phyloP scores from a whole-genome alignment of 2,888 invertebrate genomes.

The Morpho achilles region DNA sequence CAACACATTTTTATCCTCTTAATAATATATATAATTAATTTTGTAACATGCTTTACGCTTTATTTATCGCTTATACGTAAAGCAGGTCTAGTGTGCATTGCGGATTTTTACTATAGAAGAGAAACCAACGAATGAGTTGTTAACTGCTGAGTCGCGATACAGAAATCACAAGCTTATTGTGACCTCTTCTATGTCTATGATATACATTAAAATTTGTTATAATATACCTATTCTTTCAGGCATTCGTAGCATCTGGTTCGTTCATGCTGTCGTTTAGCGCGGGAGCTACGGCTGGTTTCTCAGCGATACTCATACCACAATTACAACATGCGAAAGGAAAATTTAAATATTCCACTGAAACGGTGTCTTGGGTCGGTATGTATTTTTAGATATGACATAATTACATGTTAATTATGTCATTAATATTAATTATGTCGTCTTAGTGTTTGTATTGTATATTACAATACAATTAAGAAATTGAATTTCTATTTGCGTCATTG shows the following conservation, averaged over 20 bases:
- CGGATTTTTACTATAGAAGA: no score
- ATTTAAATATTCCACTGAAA: slow-evolving; percentile 62
- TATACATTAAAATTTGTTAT: not conserved
- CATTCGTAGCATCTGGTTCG: slow-evolving; percentile 73
- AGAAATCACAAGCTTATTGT: no score
- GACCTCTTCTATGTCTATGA: not conserved
- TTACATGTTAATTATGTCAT: not conserved
- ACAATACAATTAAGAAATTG: not conserved
- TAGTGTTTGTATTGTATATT: no score
- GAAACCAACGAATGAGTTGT: no score
- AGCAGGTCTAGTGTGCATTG: no score
- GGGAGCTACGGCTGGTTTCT: slow-evolving; percentile 82
- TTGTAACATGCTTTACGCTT: no score
- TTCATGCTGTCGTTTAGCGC: slow-evolving; percentile 76
- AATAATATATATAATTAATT: no score
- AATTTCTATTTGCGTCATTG: not conserved
- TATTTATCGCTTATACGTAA: no score
- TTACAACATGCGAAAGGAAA: slow-evolving; percentile 56
- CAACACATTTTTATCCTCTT: no score
- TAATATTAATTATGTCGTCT: not conserved
- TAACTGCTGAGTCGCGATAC: no score
- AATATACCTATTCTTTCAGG: slow-evolving; percentile 47
- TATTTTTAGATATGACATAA: slow-evolving; percentile 26
- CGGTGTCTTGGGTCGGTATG: slow-evolving; percentile 82
- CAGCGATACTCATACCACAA: slow-evolving; percentile 82